phyloP scores from a whole-genome alignment of 2,797 vertebrate genomes.

The Gymnoscopelus braueri region DNA sequence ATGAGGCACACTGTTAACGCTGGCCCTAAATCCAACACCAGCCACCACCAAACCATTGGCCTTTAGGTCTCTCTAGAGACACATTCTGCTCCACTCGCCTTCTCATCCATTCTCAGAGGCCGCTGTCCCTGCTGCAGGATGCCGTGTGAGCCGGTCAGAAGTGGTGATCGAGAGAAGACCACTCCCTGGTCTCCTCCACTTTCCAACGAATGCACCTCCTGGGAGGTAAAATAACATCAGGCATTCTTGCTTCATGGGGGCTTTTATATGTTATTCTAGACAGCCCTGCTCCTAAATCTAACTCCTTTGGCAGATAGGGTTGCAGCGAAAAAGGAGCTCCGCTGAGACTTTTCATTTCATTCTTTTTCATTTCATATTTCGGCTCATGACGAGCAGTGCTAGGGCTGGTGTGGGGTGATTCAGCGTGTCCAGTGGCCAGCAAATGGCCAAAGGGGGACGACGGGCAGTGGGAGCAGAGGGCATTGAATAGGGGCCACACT shows the following conservation, averaged over 20 bases:
- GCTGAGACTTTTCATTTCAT: conserved; percentile 45
- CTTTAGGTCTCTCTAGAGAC: conserved; percentile 44
- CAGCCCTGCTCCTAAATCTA: conserved; percentile 68
- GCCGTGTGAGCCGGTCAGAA: conserved; percentile 54
- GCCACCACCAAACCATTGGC: conserved; percentile 53
- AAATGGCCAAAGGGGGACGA: conserved; percentile 37
- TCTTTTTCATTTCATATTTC: conserved; percentile 57
- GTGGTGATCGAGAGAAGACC: conserved; percentile 44
- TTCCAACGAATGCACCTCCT: conserved; percentile 53
- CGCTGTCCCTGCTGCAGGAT: conserved; percentile 45
- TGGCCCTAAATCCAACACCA: conserved; percentile 42
- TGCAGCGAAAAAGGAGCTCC: conserved; percentile 57
- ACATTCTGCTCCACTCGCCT: conserved; percentile 10
- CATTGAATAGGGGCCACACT: conserved; percentile 32
- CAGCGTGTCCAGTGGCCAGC: conserved; percentile 51
- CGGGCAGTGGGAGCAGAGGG: conserved; percentile 25
- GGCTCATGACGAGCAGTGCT: conserved; percentile 49
- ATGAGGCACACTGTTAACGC: conserved; percentile 61
- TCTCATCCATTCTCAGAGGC: conserved; percentile 42
- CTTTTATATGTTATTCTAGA: conserved; percentile 75
- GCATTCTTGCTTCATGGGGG: conserved; percentile 48
- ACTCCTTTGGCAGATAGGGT: conserved; percentile 60
- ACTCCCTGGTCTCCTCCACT: conserved; percentile 43
- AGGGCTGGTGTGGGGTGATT: conserved; percentile 41
- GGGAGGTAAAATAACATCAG: conserved; percentile 59